phyloP scores from a whole-genome alignment of 2,113 vertebrate genomes.

The Entomyzon cyanotis region DNA sequence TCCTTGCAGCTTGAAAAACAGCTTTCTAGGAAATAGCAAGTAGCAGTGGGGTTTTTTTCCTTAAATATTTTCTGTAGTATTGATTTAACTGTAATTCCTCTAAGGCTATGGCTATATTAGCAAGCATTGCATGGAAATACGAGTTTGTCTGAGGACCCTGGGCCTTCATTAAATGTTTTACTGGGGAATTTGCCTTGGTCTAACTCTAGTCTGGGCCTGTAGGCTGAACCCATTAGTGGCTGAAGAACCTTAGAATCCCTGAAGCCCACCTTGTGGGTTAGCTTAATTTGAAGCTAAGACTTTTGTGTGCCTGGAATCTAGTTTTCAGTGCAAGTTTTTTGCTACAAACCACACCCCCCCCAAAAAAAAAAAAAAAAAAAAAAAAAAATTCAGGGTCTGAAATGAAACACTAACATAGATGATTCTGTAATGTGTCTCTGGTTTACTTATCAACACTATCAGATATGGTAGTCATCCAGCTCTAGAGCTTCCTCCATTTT shows the following conservation, averaged over 20 bases:
- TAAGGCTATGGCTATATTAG: neutral
- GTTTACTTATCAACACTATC: neutral
- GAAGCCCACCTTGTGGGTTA: neutral
- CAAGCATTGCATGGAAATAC: neutral
- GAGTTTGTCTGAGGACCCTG: neutral
- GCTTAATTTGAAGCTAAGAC: neutral
- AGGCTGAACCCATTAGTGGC: neutral
- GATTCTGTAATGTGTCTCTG: neutral
- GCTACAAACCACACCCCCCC: neutral
- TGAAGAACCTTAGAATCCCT: neutral
- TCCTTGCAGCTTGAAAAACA: neutral
- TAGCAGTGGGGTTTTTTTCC: accelerated
- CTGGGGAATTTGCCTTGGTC: neutral
- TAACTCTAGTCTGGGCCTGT: neutral
- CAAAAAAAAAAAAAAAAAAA: neutral
- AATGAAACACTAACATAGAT: neutral
- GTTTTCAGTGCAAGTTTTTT: neutral
- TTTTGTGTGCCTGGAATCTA: neutral
- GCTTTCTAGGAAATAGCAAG: neutral
- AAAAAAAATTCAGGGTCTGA: neutral
- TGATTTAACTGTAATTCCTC: neutral
- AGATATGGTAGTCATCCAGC: neutral
- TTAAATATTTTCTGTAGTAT: neutral
- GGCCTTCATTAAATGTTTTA: neutral
- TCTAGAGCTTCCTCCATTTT: neutral